phyloP scores from a whole-genome alignment of 2,797 vertebrate genomes.

The Macroramphosus scolopax region DNA sequence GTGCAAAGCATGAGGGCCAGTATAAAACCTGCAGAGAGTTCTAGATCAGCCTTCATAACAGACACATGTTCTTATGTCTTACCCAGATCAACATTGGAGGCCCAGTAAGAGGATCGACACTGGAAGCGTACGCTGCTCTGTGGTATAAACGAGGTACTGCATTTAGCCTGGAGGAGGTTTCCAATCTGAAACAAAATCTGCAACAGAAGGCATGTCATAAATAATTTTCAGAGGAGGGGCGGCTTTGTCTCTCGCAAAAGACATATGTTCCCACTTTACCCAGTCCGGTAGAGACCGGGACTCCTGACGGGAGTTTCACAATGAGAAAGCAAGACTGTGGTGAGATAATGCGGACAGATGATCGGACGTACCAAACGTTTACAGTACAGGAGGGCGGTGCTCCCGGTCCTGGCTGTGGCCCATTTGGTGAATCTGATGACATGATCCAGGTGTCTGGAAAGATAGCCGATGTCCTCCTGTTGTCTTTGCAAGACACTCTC shows the following conservation, averaged over 20 bases:
- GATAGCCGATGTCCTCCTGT: slow-evolving; percentile 81
- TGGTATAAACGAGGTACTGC: slow-evolving; percentile 63
- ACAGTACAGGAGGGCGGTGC: slow-evolving; percentile 86
- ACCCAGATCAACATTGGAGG: slow-evolving; percentile 74
- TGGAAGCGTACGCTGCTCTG: slow-evolving; percentile 66
- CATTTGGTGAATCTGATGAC: slow-evolving; percentile 89
- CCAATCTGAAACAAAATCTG: slow-evolving; percentile 76
- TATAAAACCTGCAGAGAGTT: too few relatives aligned
- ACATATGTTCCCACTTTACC: slow-evolving; percentile 46
- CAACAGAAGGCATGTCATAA: slow-evolving; percentile 55
- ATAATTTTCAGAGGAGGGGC: slow-evolving; percentile 37
- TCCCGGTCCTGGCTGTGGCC: slow-evolving; percentile 84
- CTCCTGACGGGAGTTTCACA: slow-evolving; percentile 7
- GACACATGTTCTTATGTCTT: slow-evolving; percentile 18
- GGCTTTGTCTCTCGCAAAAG: slow-evolving; percentile 20
- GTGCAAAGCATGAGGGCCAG: too few relatives aligned
- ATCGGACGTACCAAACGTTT: slow-evolving; percentile 87
- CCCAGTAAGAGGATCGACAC: slow-evolving; percentile 68
- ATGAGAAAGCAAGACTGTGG: slow-evolving; percentile 7
- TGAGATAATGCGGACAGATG: slow-evolving; percentile 7
- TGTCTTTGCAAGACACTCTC: slow-evolving; percentile 85
- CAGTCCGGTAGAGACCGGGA: slow-evolving; percentile 1
- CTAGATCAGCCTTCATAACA: neutral
- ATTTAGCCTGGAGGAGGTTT: slow-evolving; percentile 73
- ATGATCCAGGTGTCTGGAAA: slow-evolving; percentile 87